These are phyloP conservation scores for Xylophagus ater DNA, from an alignment of 2,888 invertebrate genomes.

Conservation along the genomic window DNA sequence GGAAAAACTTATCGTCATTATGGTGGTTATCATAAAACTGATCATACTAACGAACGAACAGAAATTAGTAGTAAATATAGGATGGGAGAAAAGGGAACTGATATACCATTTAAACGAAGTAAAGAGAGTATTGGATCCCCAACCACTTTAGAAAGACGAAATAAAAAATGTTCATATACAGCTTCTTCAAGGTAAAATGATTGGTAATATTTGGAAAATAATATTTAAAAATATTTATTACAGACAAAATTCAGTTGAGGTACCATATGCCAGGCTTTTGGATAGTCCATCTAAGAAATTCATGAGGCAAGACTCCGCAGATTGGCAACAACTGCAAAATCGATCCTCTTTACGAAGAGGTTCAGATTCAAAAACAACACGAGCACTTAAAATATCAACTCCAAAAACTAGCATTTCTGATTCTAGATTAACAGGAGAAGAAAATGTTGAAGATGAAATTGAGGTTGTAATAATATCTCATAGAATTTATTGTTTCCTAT, in stretches of 20 bases:
- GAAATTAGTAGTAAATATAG: conserved; percentile 29
- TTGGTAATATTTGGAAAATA: not conserved
- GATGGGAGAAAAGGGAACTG: conserved; percentile 26
- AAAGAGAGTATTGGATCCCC: conserved; percentile 38
- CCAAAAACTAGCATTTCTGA: conserved; percentile 79
- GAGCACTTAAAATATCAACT: conserved; percentile 41
- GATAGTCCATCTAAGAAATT: conserved; percentile 46
- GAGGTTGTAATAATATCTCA: conserved; percentile 25
- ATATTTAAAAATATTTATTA: too few relatives aligned
- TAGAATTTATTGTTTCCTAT: not conserved
- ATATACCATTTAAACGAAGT: conserved; percentile 26
- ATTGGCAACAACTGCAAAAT: conserved; percentile 43
- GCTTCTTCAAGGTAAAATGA: conserved; percentile 23
- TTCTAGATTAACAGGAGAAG: conserved; percentile 72
- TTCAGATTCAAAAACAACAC: conserved; percentile 28
- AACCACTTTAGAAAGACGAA: conserved; percentile 36
- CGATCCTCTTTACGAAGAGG: conserved; percentile 42
- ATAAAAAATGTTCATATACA: conserved; percentile 50
- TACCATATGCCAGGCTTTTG: conserved; percentile 69
- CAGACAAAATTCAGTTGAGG: conserved; percentile 40
- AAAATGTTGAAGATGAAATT: conserved; percentile 47
- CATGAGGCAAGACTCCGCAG: conserved; percentile 35
- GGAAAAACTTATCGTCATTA: conserved; percentile 33
- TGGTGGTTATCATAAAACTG: conserved; percentile 27
- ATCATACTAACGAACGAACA: conserved; percentile 32